Conservation (phyloP, 2,888 invertebrate species). For the Phasia obesa region DNA sequence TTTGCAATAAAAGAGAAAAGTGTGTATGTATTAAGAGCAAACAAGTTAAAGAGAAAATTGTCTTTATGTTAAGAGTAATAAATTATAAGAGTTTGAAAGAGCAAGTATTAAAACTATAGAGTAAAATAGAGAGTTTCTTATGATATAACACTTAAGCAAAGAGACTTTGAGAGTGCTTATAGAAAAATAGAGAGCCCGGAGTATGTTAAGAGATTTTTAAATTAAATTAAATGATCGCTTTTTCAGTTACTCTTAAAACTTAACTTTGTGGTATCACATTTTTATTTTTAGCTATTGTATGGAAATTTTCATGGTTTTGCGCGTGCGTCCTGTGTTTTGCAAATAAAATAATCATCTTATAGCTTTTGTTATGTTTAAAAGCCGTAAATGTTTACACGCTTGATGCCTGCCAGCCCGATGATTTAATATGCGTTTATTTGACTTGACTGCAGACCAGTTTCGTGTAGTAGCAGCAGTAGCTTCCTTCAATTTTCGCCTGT, state of each 20-base stretch:
- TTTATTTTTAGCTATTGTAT: background rate
- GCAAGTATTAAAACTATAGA: background rate
- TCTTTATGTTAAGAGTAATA: background rate
- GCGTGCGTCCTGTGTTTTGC: constrained; percentile 50
- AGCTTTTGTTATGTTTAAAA: constrained; percentile 21
- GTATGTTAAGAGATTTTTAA: background rate
- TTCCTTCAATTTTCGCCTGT: constrained; percentile 51
- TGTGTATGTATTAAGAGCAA: too few relatives aligned
- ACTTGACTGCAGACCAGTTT: background rate
- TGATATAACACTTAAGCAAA: background rate
- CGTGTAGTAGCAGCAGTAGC: constrained; percentile 4
- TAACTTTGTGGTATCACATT: background rate
- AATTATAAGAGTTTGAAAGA: constrained; percentile 17
- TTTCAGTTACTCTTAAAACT: background rate
- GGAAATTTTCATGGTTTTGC: constrained; percentile 38
- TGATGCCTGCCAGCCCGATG: constrained; percentile 25
- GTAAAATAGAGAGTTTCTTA: background rate
- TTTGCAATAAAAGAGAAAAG: background rate
- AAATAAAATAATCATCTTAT: constrained; percentile 52
- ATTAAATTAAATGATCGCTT: background rate
- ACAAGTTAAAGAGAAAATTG: background rate
- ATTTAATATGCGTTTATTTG: constrained; percentile 10
- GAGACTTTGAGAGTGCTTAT: constrained; percentile 8
- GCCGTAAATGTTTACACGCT: constrained; percentile 52
- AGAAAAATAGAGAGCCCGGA: background rate